Evolutionary conservation across 2,113 vertebrate genomes (phyloP), one percentile per base, ranked within the genome.

Genomic region (Ariopsis seemanni): DNA sequence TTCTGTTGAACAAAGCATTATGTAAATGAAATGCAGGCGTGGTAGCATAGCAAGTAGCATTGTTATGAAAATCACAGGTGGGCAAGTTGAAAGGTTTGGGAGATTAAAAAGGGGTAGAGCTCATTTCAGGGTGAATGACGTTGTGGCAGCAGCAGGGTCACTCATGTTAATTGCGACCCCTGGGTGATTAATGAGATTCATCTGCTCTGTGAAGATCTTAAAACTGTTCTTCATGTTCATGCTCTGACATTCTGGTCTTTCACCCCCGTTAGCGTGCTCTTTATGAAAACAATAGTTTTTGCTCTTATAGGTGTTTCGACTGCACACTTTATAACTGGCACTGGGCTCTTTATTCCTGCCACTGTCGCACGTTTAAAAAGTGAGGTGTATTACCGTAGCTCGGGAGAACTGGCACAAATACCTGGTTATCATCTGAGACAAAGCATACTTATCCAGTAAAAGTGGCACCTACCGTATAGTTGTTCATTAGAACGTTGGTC

Each of bases 131-230:
- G 78, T 84, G 69, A 48, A 72, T 62, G 87, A 69, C 55, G n/a
- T 11, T 0, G 30, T 79, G 87, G 78, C 85, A 79, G 84, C 84
- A 42, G 57, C 60, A 62, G 83, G 71, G 86, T 85, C 82, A 48
- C 48, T 30, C 57, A 72, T 69, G 82, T 86, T 84, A 91, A 92
- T 88, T 52, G 20, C 91, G 86, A 82, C 83, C 90, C 92, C 90
- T 91, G 88, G 89, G 90, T 86, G 79, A 84, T 88, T 90, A 91
- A 80, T 89, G 77, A 82, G 14, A 72, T 88, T 88, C 63, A 52
- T 86, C 63, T 71, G 85, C 58, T 25, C 83, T 79, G 85, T 85
- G 75, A 72, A 87, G 75, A 57, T 85, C 60, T 87, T 85, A 85
- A 80, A 86, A 83, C 34, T 69, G 80, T 6, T 25, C 42, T 22